Evolutionary conservation across 2,113 vertebrate genomes (phyloP).

Genomic region (Hipposideros armiger): DNA sequence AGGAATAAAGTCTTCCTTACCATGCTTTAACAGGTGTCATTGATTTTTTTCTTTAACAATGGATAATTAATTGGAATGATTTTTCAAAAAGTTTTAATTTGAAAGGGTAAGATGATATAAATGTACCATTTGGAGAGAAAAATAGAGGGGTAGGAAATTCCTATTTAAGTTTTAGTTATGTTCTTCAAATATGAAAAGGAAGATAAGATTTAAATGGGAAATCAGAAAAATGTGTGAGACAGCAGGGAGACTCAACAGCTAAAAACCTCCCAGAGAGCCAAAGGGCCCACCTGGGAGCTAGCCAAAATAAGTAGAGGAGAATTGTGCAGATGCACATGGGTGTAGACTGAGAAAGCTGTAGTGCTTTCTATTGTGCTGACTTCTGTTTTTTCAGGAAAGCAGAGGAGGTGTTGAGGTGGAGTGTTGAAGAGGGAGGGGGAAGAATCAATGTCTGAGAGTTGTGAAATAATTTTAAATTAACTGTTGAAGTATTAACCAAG

Average conservation of each 20-base stretch:
- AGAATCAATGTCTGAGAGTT: not conserved
- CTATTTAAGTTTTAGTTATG: not conserved
- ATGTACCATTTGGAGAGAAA: not conserved
- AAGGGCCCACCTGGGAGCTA: not conserved
- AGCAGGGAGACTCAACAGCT: not conserved
- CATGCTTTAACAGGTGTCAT: too few species aligned
- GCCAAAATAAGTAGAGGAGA: not conserved
- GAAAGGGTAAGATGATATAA: not conserved
- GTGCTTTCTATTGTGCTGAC: not conserved
- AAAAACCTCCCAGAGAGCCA: not conserved
- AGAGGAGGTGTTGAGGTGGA: not conserved
- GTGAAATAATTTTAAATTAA: not conserved
- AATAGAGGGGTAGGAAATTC: not conserved
- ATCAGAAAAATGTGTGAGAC: not conserved
- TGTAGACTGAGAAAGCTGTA: not conserved
- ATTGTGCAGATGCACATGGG: not conserved
- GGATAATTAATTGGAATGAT: not conserved
- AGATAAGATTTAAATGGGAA: not conserved
- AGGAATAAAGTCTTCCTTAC: not conserved
- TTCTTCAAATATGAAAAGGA: not conserved
- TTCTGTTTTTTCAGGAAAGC: not conserved
- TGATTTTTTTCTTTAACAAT: not conserved
- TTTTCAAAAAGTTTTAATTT: not conserved
- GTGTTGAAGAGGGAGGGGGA: not conserved
- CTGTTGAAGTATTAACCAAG: not conserved